Base-by-base conservation (phyloP, 2,113 vertebrate species). In the mouse (Mus musculus) region DNA sequence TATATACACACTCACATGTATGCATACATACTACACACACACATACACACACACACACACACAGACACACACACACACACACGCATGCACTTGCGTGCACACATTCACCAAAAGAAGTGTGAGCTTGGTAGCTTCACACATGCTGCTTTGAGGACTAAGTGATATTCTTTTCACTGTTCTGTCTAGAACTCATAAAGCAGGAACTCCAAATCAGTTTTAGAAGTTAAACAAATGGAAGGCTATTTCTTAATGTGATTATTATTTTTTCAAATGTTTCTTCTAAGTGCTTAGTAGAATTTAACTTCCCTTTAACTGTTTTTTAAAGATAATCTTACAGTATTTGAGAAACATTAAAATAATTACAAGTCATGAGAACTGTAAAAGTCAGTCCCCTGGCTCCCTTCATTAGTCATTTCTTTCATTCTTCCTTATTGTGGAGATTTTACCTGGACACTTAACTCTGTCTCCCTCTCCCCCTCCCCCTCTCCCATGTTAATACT, bases 251-350 rank as follows among this genome's bases (percentile, higher is more conserved):
- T 56, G 52, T 28, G 33, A 93, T 67, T 84, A 33, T 81, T 81
- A 49, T 77, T 75, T 96, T 75, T 63, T 93, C 52, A 72, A 86
- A 4, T 85, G 39, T 72, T 92, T 76, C n/a, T 67, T 90, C 88
- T 24, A 92, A 93, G 16, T 85, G 4, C 20, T 93, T 87, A 72
- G 78, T n/a, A 94, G 71, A 88, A 76, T 96, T 95, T 76, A 80
- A 90, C 14, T 78, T 33, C 4, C 1, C 7, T 84, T 13, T 93
- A 61, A 84, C 42, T 84, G n/a, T 11, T 30, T 84, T 84, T 42
- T 30, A 17, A 63, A 17, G 81, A 84, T 42, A 63, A 42, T 63
- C 36, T 95, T 76, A 28, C 1, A 91, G 56, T 85, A 46, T 61
- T 92, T 69, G 19, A 92, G 7, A 85, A 86, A 91, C 52, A 56